Evolutionary conservation across 2,113 vertebrate genomes (phyloP).

Genomic region (Rhadina sibilatrix): DNA sequence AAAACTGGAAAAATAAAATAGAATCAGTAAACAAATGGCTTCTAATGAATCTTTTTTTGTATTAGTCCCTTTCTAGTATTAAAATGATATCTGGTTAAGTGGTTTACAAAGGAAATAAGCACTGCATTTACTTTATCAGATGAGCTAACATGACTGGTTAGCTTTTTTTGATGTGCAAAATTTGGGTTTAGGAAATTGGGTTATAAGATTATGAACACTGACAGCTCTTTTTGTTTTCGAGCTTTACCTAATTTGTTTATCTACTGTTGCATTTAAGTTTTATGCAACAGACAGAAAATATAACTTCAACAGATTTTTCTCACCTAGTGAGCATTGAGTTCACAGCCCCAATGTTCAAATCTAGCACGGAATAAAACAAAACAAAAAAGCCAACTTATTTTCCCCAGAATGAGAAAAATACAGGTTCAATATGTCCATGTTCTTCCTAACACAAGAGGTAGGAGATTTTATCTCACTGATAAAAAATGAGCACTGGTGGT

Average conservation of each 20-base stretch:
- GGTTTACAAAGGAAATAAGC: conserved; percentile 16
- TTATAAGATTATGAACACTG: not conserved
- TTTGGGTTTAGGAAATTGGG: not conserved
- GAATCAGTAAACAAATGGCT: conserved; percentile 51
- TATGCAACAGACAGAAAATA: not conserved
- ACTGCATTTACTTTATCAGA: conserved; percentile 16
- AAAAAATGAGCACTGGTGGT: not conserved
- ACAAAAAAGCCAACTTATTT: not conserved
- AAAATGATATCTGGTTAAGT: conserved; percentile 43
- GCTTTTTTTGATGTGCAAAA: not conserved
- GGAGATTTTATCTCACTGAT: not conserved
- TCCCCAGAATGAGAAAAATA: not conserved
- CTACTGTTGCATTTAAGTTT: not conserved
- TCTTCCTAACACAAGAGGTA: not conserved
- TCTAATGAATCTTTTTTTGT: conserved; percentile 22
- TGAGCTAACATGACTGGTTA: not conserved
- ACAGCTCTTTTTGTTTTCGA: not conserved
- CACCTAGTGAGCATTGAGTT: not conserved
- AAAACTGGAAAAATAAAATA: not conserved
- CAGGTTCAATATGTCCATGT: not conserved
- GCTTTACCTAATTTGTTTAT: not conserved
- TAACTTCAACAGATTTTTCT: not conserved
- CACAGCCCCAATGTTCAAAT: not conserved
- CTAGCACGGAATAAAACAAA: not conserved
- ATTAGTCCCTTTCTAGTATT: conserved; percentile 11